Evolutionary conservation across 2,888 invertebrate genomes (phyloP), one percentile per base, ranked within the genome.

Genomic region (Hylaea fasciaria): DNA sequence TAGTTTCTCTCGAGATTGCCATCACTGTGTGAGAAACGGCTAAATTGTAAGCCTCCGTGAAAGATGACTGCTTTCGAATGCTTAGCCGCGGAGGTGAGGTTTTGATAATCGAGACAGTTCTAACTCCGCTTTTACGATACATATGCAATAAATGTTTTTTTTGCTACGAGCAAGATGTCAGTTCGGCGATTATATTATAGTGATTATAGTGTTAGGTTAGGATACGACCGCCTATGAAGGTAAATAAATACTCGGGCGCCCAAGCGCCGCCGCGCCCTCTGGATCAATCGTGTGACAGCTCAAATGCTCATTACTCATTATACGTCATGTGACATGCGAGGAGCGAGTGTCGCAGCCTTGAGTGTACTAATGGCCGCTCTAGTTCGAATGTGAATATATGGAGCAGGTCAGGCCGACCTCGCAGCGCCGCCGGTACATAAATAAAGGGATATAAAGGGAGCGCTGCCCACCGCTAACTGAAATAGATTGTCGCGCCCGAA

Each of bases 1-100:
- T 70, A 70, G 63, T 70, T 70, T 62, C 60, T 62, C 52, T 56
- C 49, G 61, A 61, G 64, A 66, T 64, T 56, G 53, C 51, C 62
- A 61, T 58, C 61, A 45, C 50, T 59, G 64, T 61, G 67, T 48
- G 56, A 47, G 58, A 58, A 43, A n/a, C 40, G 41, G 54, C 50
- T 50, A 41, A 49, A 54, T 47, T 49, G 59, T 40, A 40, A 50
- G 54, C 46, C 60, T 37, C 45, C 47, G 52, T 48, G 43, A 58
- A 53, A 43, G 48, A 35, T 46, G 43, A 41, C 17, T n/a, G 51
- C 51, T 51, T 40, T 51, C 51, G 7, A 56, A 49, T 35, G 13
- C 22, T 37, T n/a, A 22, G 9, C 49, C 17, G 44, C 14, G 7
- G 44, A 52, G 32, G 29, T 16, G 44, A 44, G 13, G 14, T 52